Conservation (phyloP, 2,113 vertebrate genomes). For the Neodontobutis hainanensis region DNA sequence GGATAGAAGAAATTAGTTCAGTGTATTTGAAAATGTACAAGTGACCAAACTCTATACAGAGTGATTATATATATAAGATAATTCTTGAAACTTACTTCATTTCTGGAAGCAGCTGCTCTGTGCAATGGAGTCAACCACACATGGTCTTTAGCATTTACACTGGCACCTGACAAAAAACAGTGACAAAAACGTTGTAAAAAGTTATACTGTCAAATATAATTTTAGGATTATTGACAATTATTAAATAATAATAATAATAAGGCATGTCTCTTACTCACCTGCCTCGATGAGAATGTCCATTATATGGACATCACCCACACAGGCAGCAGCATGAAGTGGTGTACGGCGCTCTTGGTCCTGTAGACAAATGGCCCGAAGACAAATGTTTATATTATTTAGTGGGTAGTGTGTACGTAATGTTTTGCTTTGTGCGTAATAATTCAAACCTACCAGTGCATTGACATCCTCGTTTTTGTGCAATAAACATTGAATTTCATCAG, state of each 20-base stretch:
- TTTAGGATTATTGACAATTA: too few relatives aligned
- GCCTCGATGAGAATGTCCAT: constrained; percentile 96
- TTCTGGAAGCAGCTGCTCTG: constrained; percentile 91
- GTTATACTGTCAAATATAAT: not conserved
- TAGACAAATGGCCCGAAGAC: too few relatives aligned
- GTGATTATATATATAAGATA: not conserved
- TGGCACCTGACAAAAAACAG: constrained; percentile 83
- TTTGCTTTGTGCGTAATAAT: not conserved
- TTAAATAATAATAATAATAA: not conserved
- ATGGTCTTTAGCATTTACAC: constrained; percentile 94
- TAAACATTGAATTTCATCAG: constrained; percentile 92
- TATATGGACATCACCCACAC: constrained; percentile 92
- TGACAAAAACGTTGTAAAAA: not conserved
- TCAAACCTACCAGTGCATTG: constrained; percentile 87
- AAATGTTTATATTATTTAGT: not conserved
- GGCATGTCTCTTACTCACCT: constrained; percentile 77
- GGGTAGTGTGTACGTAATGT: not conserved
- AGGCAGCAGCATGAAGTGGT: constrained; percentile 97
- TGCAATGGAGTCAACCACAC: constrained; percentile 94
- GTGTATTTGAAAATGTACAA: constrained; percentile 10
- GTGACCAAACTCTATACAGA: constrained; percentile 18
- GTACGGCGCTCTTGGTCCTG: constrained; percentile 96
- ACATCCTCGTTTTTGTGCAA: constrained; percentile 98
- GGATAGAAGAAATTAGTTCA: constrained; percentile 12
- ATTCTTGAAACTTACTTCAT: constrained; percentile 80